Evolutionary conservation across 2,888 invertebrate genomes (phyloP), one percentile per base, ranked within the genome.

Genomic region (Eledone cirrhosa): DNA sequence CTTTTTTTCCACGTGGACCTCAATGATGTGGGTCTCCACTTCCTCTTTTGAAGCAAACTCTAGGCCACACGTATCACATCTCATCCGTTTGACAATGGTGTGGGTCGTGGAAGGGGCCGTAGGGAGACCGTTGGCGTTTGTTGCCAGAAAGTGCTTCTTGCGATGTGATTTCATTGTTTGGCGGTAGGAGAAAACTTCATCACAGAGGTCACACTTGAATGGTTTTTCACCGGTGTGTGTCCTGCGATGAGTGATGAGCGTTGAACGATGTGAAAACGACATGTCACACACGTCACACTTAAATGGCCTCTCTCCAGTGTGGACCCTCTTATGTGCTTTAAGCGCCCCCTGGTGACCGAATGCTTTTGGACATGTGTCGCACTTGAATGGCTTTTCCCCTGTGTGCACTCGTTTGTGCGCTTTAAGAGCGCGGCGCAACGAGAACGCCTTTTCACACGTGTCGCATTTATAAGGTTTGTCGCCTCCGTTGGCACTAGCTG

Each of bases 81-180:
- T 72, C 33, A 41, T 31, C n/a, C 72, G 22, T 41, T 72, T 72
- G 13, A n/a, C 72, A n/a, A 41, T 72, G 72, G 72, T 41, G 41
- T 31, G 41, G n/a, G 72, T 31, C 13, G 72, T 72, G 16, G 72
- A 29, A 72, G 29, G 29, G 33, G 72, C 31, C 22, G 72, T 8
- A 22, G n/a, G n/a, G 16, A 24, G 33, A 11, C 31, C n/a, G 19
- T 19, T 22, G 27, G 67, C 67, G 27, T 67, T 72, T 33, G 72
- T 31, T 2, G 33, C 22, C 41, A 19, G 13, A 31, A 33, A 41
- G 41, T 72, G 72, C 31, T 72, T 72, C 31, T 72, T 72, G 72
- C 72, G 72, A 33, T 72, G 72, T 31, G 72, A 72, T 41, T 72
- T 72, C 72, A 72, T 72, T 41, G 72, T 72, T n/a, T 72, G 72